phyloP scores from a whole-genome alignment of 1,140 invertebrate genomes.

The Xylocopa sonorina region DNA sequence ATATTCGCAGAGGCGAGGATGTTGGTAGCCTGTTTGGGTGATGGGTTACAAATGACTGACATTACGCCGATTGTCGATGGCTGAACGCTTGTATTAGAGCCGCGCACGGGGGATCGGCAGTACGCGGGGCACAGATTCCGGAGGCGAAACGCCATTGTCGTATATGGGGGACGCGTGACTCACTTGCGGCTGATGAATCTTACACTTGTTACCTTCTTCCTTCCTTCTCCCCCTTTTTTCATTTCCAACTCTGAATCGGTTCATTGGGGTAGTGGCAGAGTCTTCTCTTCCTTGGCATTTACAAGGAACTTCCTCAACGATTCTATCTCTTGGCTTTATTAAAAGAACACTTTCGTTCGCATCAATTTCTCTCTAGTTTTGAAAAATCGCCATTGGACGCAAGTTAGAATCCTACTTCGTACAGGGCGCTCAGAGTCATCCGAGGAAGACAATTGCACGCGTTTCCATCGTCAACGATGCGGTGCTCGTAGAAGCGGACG shows the following conservation, averaged over 20 bases:
- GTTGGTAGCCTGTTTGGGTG: not conserved
- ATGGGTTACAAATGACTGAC: slow-evolving; percentile 42
- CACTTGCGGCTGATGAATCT: not conserved
- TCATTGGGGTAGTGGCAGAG: no score
- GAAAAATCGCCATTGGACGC: no score
- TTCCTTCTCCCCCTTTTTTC: no score
- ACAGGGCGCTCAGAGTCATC: no score
- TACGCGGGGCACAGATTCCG: slow-evolving; percentile 20
- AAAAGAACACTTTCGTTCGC: no score
- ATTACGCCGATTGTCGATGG: slow-evolving; percentile 37
- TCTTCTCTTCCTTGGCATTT: no score
- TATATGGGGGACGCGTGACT: slow-evolving; percentile 15
- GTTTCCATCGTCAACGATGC: not conserved
- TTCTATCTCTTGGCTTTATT: no score
- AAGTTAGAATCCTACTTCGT: no score
- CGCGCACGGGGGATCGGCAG: slow-evolving; percentile 22
- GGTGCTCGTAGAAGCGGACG: slow-evolving; percentile 37
- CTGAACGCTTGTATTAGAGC: slow-evolving; percentile 41
- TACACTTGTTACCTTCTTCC: not conserved
- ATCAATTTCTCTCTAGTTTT: no score
- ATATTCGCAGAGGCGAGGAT: not conserved
- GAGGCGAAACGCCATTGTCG: slow-evolving; percentile 14
- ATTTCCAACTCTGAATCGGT: no score
- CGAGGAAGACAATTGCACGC: not conserved
- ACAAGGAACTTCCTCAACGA: no score